Base-by-base conservation (phyloP, 2,888 invertebrate genomes). In the Rosalia funebris region DNA sequence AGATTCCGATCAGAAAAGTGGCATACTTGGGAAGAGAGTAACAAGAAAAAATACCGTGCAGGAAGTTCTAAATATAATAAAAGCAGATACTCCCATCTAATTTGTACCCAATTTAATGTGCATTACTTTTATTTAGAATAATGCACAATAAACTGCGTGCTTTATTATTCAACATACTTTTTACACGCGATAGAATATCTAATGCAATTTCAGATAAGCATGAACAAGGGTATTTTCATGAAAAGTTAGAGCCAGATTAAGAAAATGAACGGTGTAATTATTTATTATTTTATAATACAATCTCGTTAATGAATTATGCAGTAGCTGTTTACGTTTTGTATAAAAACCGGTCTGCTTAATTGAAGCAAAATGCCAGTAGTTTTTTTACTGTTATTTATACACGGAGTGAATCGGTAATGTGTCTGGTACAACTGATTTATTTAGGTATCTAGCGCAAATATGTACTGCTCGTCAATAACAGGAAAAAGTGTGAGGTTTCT, bases 341-440 rank as follows among this genome's bases (percentile, higher is more conserved):
- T 71, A 74, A 70, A 73, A 65, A 67, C 66, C 70, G 66, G 71
- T 71, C 71, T 66, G 67, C 52, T 70, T 71, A 68, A 74, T 73
- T 71, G 62, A 67, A 68, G 37, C 52, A 52, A 52, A 52, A 41
- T 41, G 31, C 41, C 14, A 17, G 37, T 16, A 16, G 41, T 25
- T 52, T 52, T 52, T 50, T 41, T 42, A 12, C 15, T n/a, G n/a
- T n/a, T n/a, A n/a, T n/a, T n/a, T n/a, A n/a, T n/a, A n/a, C n/a
- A n/a, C n/a, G n/a, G n/a, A n/a, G n/a, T n/a, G n/a, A n/a, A n/a
- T n/a, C n/a, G n/a, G n/a, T n/a, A n/a, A n/a, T n/a, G n/a, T n/a
- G n/a, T n/a, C n/a, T n/a, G n/a, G n/a, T n/a, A n/a, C n/a, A n/a
- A n/a, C n/a, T n/a, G n/a, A n/a, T n/a, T n/a, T n/a, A n/a, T n/a